A percentile compares a stretch with the other conserved stretches of the same genome.
Conservation (phyloP, 92 coral and sea anemone species). For the Parazoanthus swiftii region DNA sequence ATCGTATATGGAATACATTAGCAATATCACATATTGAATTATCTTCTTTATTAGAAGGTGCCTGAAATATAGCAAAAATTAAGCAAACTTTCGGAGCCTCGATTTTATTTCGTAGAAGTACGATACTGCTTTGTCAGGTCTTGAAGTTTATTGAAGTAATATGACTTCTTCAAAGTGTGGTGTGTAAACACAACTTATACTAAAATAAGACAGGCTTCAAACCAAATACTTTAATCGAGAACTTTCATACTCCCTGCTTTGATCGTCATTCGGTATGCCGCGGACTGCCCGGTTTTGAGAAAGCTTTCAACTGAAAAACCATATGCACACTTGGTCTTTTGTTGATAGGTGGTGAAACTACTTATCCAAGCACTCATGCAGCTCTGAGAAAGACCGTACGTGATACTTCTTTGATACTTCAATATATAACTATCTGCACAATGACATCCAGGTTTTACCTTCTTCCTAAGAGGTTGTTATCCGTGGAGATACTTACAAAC, state of each 20-base stretch:
- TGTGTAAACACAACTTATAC: too few species aligned
- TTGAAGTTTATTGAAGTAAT: not conserved
- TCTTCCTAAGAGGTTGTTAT: not conserved
- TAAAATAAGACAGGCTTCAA: not conserved
- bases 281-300: not conserved
- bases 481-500: slow-evolving; percentile 22
- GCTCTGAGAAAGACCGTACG: not conserved
- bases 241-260: not conserved
- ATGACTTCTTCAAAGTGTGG: not conserved
- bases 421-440: not conserved
- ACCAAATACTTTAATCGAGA: not conserved
- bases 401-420: too few species aligned
- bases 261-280: not conserved
- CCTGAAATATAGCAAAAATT: not conserved
- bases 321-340: not conserved
- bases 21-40: not conserved
- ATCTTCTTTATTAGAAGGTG: not conserved
- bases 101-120: not conserved
- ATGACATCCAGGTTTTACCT: not conserved
- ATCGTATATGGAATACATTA: not conserved
- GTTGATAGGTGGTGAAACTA: not conserved
- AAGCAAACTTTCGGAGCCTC: not conserved
- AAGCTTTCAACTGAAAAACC: not conserved
- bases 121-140: not conserved
- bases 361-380: not conserved